These are phyloP conservation scores for Escarpia spicata DNA, from an alignment of 2,888 invertebrate species.

Conservation along the genomic window DNA sequence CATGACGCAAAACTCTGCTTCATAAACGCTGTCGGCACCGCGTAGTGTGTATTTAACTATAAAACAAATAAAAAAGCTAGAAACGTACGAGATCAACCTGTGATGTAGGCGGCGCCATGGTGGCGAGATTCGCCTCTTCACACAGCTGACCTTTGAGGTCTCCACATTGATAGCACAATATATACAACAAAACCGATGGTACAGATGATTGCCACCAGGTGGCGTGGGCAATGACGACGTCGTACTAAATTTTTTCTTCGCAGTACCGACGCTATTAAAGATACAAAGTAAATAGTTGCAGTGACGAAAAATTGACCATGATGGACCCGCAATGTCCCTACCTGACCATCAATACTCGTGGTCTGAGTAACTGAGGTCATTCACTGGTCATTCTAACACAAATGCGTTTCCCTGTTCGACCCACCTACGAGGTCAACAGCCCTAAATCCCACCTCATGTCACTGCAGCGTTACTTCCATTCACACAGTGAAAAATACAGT, in stretches of 20 bases:
- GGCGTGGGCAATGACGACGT: neutral
- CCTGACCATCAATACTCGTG: neutral
- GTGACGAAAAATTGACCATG: neutral
- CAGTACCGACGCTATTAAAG: neutral
- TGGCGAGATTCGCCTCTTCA: neutral
- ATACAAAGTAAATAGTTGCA: neutral
- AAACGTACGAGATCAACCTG: neutral
- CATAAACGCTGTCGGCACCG: neutral
- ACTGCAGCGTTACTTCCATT: neutral
- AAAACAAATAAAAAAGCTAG: constrained; percentile 16
- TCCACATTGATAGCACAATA: neutral
- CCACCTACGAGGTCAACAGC: neutral
- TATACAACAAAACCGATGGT: neutral
- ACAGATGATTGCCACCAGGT: neutral
- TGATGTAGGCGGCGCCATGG: neutral
- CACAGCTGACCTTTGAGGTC: neutral
- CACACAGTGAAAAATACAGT: neutral
- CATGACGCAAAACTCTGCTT: neutral
- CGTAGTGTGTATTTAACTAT: neutral
- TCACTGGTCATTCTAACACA: constrained; percentile 16
- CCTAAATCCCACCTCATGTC: neutral
- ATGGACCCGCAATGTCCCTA: neutral
- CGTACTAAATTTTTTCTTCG: neutral
- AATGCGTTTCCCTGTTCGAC: neutral
- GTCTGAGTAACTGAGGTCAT: neutral